Evolutionary conservation across 2,888 invertebrate genomes (phyloP), one percentile per base, ranked within the genome.

Genomic region (Nowickia ferox): DNA sequence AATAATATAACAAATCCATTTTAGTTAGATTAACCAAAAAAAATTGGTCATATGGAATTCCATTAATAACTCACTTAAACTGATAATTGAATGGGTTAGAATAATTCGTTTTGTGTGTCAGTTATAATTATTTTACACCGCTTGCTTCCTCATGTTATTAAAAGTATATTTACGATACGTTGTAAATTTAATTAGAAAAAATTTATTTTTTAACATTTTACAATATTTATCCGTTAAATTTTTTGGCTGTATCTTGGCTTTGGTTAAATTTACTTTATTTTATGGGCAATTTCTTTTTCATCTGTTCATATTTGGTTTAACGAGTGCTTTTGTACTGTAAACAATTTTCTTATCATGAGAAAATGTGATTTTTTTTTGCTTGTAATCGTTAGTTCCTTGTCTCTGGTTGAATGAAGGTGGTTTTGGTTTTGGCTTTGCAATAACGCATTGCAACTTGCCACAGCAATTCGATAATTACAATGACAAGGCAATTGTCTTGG

Each of bases 401-500:
- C 46, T 63, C n/a, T 51, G 53, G 61, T 48, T 77, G 79, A 53
- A 80, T 77, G 79, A 53, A 80, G 76, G 76, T 77, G 80, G 80
- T 38, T 78, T 59, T 59, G 9, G 44, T n/a, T 44, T 55, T 46
- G 17, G 59, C 40, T 48, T 40, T 55, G 15, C 30, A 75, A 53
- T 19, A 61, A 69, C 76, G 82, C 77, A 81, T 74, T 81, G 42
- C 85, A 85, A 85, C 72, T 85, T 81, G 71, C 75, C 77, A 78
- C 66, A 86, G 46, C 80, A 86, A 87, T 87, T 84, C 77, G 82
- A 87, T 87, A 88, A 88, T 87, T 88, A 86, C 87, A 87, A 87
- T 87, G 88, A 88, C 88, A 87, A 66, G 68, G 72, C 87, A 87
- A 87, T 87, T 87, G 87, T 76, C 65, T 81, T 74, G 59, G 46